These are phyloP conservation scores for Caenorhabditis zanzibari DNA, from an alignment of 2,888 invertebrate species.

Conservation along the genomic window DNA sequence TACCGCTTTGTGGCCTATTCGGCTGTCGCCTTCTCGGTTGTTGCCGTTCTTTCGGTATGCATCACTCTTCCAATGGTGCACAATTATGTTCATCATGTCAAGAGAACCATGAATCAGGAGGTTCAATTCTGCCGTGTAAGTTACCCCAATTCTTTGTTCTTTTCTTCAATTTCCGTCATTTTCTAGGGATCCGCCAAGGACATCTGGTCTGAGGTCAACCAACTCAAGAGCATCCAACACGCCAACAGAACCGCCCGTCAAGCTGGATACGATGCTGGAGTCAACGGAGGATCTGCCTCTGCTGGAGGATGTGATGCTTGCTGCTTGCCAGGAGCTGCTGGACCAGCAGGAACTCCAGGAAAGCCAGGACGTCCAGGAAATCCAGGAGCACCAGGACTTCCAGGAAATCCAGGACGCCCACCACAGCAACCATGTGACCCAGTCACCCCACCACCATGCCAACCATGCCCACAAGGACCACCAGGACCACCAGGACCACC, in stretches of 20 bases:
- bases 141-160: slow-evolving; percentile 9
- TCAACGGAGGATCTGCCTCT: slow-evolving; percentile 61
- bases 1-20: slow-evolving; percentile 76
- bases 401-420: slow-evolving; percentile 77
- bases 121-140: slow-evolving; percentile 70
- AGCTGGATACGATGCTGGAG: slow-evolving; percentile 71
- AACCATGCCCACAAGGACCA: slow-evolving; percentile 78
- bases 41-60: slow-evolving; percentile 72
- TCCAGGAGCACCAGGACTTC: slow-evolving; percentile 76
- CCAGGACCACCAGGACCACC: slow-evolving; percentile 76
- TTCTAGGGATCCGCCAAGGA: slow-evolving; percentile 71
- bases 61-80: slow-evolving; percentile 74
- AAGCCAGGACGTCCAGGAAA: slow-evolving; percentile 73
- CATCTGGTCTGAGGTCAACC: slow-evolving; percentile 72
- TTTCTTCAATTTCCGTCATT: neutral
- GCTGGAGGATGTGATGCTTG: slow-evolving; percentile 78
- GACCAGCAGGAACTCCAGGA: slow-evolving; percentile 75
- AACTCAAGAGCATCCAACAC: slow-evolving; percentile 69
- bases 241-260: slow-evolving; percentile 77
- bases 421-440: slow-evolving; percentile 80
- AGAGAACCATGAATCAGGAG: slow-evolving; percentile 72
- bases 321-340: slow-evolving; percentile 77
- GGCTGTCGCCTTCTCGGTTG: slow-evolving; percentile 75
- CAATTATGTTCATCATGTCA: slow-evolving; percentile 74
- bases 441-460: slow-evolving; percentile 78